Evolutionary conservation across 2,113 vertebrate genomes (phyloP), one percentile per base, ranked within the genome.

Genomic region (Fulmarus glacialis): DNA sequence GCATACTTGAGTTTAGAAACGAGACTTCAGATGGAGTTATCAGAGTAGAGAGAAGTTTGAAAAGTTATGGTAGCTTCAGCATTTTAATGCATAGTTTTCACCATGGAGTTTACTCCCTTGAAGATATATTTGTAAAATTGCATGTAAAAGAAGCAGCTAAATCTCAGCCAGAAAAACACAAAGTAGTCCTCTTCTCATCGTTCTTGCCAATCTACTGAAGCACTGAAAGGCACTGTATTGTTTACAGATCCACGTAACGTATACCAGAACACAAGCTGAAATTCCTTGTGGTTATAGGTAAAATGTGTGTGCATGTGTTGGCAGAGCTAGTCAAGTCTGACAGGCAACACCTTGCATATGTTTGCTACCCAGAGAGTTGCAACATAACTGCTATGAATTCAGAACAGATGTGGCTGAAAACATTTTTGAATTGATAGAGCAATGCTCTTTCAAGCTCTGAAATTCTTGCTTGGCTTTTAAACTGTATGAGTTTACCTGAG

Each of bases 271-370:
- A 56, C 74, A 75, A 88, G n/a, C 3, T 75, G 52, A 87, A 96
- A 87, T 83, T 91, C 48, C 79, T 94, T 79, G 78, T 55, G 32
- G 15, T 94, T 92, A 95, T 94, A 86, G 68, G 73, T 93, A 93
- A 93, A 96, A 94, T 0, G 1, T 87, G 71, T 75, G 22, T 68
- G 67, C 32, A 32, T 38, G 81, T 93, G 83, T 92, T 91, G 84
- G 81, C 70, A 93, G 74, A 96, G 62, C 63, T 77, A 74, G 67
- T 92, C 80, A 90, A 79, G 82, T 77, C 66, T 80, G 70, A 79
- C 72, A 86, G 67, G 71, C 78, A 92, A 64, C 27, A 94, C n/a
- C 70, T 95, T 84, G 68, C 75, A 40, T 68, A 14, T 52, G n/a
- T 86, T 97, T 91, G 38, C 74, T 94, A 82, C 36, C 56, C 85